phyloP scores from a whole-genome alignment of 1,140 invertebrate genomes.

The Lasioglossum albipes region DNA sequence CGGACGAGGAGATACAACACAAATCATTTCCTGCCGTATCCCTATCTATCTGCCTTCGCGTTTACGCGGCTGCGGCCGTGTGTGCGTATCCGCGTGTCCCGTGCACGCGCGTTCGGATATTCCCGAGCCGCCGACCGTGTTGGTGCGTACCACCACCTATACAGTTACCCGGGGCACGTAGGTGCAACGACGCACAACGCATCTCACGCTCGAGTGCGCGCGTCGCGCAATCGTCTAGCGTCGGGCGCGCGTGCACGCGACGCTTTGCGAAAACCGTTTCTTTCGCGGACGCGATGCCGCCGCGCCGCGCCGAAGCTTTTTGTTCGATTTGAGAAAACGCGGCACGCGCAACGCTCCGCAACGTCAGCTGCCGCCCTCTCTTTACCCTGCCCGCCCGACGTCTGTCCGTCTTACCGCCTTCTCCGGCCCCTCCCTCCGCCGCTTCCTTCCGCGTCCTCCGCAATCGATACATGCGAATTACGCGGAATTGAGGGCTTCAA shows the following conservation, averaged over 20 bases:
- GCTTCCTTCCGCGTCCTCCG: too few relatives aligned
- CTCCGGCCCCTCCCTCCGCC: too few relatives aligned
- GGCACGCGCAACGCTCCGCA: background rate
- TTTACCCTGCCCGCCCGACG: too few relatives aligned
- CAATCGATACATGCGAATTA: too few relatives aligned
- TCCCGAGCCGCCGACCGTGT: background rate
- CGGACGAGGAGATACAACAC: constrained; percentile 67
- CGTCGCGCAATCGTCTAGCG: constrained; percentile 50
- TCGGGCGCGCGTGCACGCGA: constrained; percentile 64
- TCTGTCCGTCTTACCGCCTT: too few relatives aligned
- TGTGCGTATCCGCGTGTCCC: background rate
- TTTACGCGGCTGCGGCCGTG: constrained; percentile 45
- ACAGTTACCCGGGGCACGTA: background rate
- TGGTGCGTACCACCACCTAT: too few relatives aligned
- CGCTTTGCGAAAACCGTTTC: constrained; percentile 49
- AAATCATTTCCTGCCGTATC: constrained; percentile 71
- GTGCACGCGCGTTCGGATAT: background rate
- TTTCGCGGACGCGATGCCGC: constrained; percentile 29
- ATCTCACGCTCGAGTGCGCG: constrained; percentile 69
- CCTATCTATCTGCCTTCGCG: constrained; percentile 63
- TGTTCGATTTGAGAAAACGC: background rate
- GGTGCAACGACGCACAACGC: constrained; percentile 59
- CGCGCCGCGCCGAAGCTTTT: background rate
- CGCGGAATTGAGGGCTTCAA: too few relatives aligned
- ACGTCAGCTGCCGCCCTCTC: too few relatives aligned